Evolutionary conservation across 2,888 invertebrate species (phyloP).

Genomic region (Drosophila paucipuncta): DNA sequence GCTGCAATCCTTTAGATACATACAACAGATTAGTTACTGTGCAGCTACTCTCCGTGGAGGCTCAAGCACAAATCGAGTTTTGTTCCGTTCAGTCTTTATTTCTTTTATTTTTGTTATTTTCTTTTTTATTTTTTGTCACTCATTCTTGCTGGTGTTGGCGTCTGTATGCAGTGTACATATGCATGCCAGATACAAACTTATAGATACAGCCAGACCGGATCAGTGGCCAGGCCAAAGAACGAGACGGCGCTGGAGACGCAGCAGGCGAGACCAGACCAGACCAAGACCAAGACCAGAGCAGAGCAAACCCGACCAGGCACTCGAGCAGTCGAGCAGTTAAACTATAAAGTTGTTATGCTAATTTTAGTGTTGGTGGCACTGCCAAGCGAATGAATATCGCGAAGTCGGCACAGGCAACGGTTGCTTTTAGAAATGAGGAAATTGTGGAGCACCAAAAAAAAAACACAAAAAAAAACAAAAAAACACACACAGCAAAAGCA

Average conservation of each 20-base stretch:
- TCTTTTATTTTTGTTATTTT: conserved; percentile 1
- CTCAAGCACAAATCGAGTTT: conserved; percentile 58
- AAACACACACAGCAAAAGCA: conserved; percentile 22
- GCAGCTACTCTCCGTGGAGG: conserved; percentile 22
- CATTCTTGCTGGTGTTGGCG: conserved; percentile 45
- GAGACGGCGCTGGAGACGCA: conserved; percentile 17
- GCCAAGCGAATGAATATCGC: conserved; percentile 35
- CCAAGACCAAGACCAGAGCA: conserved; percentile 12
- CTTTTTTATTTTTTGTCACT: conserved; percentile 60
- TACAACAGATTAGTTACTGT: conserved; percentile 79
- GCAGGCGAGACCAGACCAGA: conserved; percentile 28
- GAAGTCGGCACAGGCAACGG: conserved; percentile 24
- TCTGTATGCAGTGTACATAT: conserved; percentile 41
- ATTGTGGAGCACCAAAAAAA: conserved; percentile 62
- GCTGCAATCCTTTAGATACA: conserved; percentile 83
- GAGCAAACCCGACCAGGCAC: conserved; percentile 31
- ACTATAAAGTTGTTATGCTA: conserved; percentile 85
- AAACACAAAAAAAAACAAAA: neutral
- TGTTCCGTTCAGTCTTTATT: conserved; percentile 10
- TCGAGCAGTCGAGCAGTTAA: conserved; percentile 83
- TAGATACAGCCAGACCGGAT: conserved; percentile 67
- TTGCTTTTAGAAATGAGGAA: conserved; percentile 78
- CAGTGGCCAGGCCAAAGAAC: conserved; percentile 38
- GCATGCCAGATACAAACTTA: conserved; percentile 76
- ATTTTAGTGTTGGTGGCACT: conserved; percentile 80